These are phyloP conservation scores for Hartigia nigra DNA, from an alignment of 2,888 invertebrate genomes.

Conservation along the genomic window DNA sequence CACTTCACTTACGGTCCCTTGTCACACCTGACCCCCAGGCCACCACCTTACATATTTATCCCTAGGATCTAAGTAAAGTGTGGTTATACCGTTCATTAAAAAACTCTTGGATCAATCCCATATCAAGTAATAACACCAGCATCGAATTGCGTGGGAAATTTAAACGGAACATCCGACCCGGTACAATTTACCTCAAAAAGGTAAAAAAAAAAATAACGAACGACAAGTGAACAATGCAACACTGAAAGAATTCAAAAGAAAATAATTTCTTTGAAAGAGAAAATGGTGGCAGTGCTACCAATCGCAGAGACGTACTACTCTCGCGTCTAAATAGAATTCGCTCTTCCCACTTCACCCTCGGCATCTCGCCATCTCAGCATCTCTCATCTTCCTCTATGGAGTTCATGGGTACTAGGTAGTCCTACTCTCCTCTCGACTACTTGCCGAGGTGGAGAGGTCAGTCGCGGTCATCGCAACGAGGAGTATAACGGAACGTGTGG, in stretches of 20 bases:
- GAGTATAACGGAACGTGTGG: conserved; percentile 52
- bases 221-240: not conserved
- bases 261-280: not conserved
- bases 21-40: conserved; percentile 42
- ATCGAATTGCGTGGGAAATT: not conserved
- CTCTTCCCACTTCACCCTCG: not conserved
- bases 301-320: not conserved
- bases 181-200: not conserved
- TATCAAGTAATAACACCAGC: not conserved
- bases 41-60: conserved; percentile 48
- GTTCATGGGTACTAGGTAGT: conserved; percentile 6
- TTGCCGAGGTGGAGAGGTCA: conserved; percentile 46
- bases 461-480: conserved; percentile 49
- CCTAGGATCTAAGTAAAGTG: conserved; percentile 29
- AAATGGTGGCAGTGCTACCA: not conserved
- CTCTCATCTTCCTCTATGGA: conserved; percentile 1
- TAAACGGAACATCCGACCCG: not conserved
- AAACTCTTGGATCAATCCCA: not conserved
- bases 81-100: conserved; percentile 28
- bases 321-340: not conserved
- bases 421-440: conserved; percentile 30
- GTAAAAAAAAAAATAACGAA: not conserved
- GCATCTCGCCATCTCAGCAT: not conserved
- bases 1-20: conserved; percentile 12
- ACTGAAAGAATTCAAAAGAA: not conserved